A percentile compares a stretch with the other conserved stretches of the same genome.
phyloP scores from a whole-genome alignment of 2,888 invertebrate genomes.

The Baccha elongata region DNA sequence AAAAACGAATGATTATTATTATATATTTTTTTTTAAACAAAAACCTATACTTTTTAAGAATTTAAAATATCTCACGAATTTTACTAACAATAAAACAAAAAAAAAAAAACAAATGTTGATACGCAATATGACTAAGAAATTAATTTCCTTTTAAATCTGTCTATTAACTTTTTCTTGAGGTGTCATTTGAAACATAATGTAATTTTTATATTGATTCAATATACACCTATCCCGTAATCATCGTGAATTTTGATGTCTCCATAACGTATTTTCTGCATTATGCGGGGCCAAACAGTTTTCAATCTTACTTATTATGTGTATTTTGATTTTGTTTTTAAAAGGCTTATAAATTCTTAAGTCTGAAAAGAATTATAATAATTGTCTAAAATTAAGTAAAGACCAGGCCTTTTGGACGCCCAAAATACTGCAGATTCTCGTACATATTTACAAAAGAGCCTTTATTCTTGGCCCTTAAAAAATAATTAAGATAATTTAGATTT shows the following conservation, averaged over 20 bases:
- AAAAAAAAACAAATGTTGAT: background rate
- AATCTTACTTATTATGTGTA: slow-evolving; percentile 64
- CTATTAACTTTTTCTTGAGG: slow-evolving; percentile 33
- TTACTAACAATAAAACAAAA: background rate
- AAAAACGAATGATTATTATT: slow-evolving; percentile 25
- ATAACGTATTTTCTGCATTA: slow-evolving; percentile 74
- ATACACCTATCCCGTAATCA: slow-evolving; percentile 56
- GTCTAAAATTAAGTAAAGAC: slow-evolving; percentile 40
- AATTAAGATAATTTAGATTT: slow-evolving; percentile 46
- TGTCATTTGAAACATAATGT: slow-evolving; percentile 45
- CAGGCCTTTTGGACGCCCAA: slow-evolving; percentile 5
- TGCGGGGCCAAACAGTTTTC: slow-evolving; percentile 73
- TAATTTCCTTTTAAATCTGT: background rate
- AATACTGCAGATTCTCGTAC: slow-evolving; percentile 51
- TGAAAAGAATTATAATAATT: slow-evolving; percentile 51
- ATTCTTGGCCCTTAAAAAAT: slow-evolving; percentile 37
- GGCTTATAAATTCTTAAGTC: slow-evolving; percentile 42
- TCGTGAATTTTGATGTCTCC: slow-evolving; percentile 74
- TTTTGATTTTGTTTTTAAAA: slow-evolving; percentile 42
- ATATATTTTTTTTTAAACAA: background rate
- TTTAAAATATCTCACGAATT: slow-evolving; percentile 9
- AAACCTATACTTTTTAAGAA: slow-evolving; percentile 7
- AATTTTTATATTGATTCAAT: slow-evolving; percentile 47
- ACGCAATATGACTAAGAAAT: background rate
- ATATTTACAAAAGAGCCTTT: slow-evolving; percentile 65